Evolutionary conservation across 1,140 invertebrate species (phyloP).

Genomic region (Maconellicoccus hirsutus): DNA sequence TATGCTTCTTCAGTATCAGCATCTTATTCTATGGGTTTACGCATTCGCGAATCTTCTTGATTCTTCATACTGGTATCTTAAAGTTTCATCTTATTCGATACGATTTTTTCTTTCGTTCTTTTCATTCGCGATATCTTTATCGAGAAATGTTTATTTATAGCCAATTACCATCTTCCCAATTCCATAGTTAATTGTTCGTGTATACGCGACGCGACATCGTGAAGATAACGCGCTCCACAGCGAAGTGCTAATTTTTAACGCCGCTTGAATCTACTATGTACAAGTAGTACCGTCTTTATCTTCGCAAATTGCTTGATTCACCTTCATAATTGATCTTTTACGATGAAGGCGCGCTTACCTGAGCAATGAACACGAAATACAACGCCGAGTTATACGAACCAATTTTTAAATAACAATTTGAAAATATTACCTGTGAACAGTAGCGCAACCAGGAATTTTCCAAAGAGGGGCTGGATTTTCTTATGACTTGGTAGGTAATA

Average conservation of each 20-base stretch:
- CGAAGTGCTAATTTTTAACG: not conserved
- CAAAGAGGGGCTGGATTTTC: too few relatives aligned
- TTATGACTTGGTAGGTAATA: too few relatives aligned
- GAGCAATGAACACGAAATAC: too few relatives aligned
- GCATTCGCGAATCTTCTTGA: slow-evolving; percentile 6
- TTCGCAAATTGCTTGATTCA: too few relatives aligned
- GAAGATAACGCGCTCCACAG: not conserved
- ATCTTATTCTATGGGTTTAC: not conserved
- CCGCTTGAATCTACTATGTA: too few relatives aligned
- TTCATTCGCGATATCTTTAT: not conserved
- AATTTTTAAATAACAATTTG: too few relatives aligned
- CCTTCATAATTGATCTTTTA: too few relatives aligned
- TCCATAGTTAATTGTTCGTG: not conserved
- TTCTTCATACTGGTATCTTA: not conserved
- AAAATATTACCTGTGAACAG: too few relatives aligned
- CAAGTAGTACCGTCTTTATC: too few relatives aligned
- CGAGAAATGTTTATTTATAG: not conserved
- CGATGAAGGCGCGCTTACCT: too few relatives aligned
- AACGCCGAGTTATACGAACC: too few relatives aligned
- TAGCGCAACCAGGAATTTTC: too few relatives aligned
- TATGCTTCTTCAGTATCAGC: not conserved
- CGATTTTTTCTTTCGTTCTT: not conserved
- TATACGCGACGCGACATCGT: not conserved
- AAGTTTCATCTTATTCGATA: slow-evolving; percentile 1
- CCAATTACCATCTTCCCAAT: not conserved